Percentiles rank a stretch among this genome's conserved stretches.
Conservation (phyloP, 2,888 invertebrate genomes). For the Ptychoptera albimana region DNA sequence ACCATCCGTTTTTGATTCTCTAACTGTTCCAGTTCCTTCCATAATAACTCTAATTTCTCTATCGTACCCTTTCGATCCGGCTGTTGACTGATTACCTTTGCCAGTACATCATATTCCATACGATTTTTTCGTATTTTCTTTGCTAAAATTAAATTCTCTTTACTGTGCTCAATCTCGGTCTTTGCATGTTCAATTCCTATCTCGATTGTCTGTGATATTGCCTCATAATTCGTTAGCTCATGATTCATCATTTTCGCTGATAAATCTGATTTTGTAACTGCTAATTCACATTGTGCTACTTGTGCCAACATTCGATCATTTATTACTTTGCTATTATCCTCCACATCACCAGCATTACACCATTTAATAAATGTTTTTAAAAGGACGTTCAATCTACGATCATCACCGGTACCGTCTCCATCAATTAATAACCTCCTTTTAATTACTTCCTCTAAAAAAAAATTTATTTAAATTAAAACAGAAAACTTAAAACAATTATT, state of each 20-base stretch:
- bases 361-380: slow-evolving; percentile 72
- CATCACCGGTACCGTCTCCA: slow-evolving; percentile 95
- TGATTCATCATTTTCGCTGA: slow-evolving; percentile 69
- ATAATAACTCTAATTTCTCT: slow-evolving; percentile 49
- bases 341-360: slow-evolving; percentile 51
- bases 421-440: slow-evolving; percentile 81
- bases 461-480: slow-evolving; percentile 4
- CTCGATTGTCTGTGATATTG: slow-evolving; percentile 60
- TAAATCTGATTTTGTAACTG: slow-evolving; percentile 66
- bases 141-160: slow-evolving; percentile 63
- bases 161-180: slow-evolving; percentile 64
- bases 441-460: slow-evolving; percentile 75
- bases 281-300: slow-evolving; percentile 75
- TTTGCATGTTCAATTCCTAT: slow-evolving; percentile 65
- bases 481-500: background rate
- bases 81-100: slow-evolving; percentile 78
- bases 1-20: slow-evolving; percentile 54
- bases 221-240: slow-evolving; percentile 68
- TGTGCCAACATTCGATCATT: slow-evolving; percentile 70
- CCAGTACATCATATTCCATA: slow-evolving; percentile 84
- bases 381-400: slow-evolving; percentile 70
- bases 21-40: slow-evolving; percentile 54
- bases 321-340: slow-evolving; percentile 50
- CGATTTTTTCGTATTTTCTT: slow-evolving; percentile 78
- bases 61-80: slow-evolving; percentile 72